Conservation (phyloP, 1,140 invertebrate genomes). For the Rhagoletis zephyria region DNA sequence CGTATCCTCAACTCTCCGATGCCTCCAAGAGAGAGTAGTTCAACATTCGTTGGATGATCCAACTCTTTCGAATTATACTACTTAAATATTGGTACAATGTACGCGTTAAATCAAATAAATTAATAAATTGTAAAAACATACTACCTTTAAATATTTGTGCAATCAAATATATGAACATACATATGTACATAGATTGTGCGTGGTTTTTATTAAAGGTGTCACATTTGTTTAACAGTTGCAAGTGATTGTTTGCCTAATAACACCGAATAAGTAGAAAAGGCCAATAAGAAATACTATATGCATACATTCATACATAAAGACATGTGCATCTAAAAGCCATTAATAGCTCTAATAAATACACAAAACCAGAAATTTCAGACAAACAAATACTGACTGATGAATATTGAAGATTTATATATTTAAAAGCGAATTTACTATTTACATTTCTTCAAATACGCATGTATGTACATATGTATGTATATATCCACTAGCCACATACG, state of each 20-base stretch:
- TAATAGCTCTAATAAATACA: slow-evolving; percentile 39
- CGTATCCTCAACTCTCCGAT: no score
- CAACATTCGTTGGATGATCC: no score
- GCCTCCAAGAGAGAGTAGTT: no score
- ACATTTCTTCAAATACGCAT: not conserved
- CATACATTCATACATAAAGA: not conserved
- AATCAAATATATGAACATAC: no score
- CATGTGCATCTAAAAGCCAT: slow-evolving; percentile 37
- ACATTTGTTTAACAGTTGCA: slow-evolving; percentile 17
- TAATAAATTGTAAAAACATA: no score
- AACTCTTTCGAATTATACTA: no score
- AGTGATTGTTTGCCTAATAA: not conserved
- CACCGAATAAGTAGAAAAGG: not conserved
- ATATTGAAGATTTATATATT: slow-evolving; percentile 12
- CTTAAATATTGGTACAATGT: no score
- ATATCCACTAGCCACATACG: no score
- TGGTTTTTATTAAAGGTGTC: not conserved
- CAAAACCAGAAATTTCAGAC: not conserved
- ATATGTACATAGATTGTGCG: not conserved
- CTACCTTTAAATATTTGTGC: no score
- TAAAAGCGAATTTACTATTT: slow-evolving; percentile 16
- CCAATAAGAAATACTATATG: not conserved
- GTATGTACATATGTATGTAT: not conserved
- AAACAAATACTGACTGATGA: not conserved
- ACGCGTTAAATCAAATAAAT: no score